Evolutionary conservation across 1,140 invertebrate genomes (phyloP).

Genomic region (Hyposmocoma kahamanoa): DNA sequence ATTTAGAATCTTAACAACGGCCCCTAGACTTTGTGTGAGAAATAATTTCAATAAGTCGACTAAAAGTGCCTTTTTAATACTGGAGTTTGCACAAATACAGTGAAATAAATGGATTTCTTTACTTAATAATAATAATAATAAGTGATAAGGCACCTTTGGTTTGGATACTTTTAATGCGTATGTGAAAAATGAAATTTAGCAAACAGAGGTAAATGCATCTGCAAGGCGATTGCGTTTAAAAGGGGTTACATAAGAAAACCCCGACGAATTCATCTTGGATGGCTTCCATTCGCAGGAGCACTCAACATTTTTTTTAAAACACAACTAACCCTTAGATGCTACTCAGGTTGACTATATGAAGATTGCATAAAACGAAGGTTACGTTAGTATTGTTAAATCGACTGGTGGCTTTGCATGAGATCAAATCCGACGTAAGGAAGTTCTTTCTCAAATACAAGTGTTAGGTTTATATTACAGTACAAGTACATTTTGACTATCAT

Average conservation of each 20-base stretch:
- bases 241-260: no score
- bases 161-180: constrained; percentile 1
- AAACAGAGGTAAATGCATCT: no score
- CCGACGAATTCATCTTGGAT: no score
- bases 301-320: no score
- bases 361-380: no score
- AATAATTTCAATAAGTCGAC: constrained; percentile 10
- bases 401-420: constrained; percentile 63
- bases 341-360: no score
- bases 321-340: no score
- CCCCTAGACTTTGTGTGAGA: constrained; percentile 11
- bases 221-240: no score
- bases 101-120: constrained; percentile 9
- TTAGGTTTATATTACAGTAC: background rate
- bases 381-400: constrained; percentile 26
- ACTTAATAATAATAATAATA: background rate
- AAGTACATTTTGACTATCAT: background rate
- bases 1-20: constrained; percentile 11
- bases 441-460: background rate
- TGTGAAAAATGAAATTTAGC: no score
- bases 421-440: constrained; percentile 47
- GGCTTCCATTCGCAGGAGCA: no score
- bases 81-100: constrained; percentile 13
- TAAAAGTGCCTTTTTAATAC: constrained; percentile 15
- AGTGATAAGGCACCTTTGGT: constrained; percentile 26